phyloP scores from a whole-genome alignment of 2,888 invertebrate genomes.

The Hyalella azteca region DNA sequence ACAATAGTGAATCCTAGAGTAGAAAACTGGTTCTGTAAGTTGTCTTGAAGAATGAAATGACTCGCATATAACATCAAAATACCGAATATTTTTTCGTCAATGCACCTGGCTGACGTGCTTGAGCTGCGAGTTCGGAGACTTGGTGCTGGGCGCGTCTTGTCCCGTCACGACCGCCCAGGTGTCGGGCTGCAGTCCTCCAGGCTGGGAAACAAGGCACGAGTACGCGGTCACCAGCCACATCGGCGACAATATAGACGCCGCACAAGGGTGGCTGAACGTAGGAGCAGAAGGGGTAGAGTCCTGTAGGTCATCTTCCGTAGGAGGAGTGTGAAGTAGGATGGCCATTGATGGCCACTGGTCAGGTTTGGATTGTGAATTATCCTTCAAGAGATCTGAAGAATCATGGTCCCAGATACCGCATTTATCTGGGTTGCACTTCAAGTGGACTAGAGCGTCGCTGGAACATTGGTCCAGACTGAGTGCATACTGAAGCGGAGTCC shows the following conservation, averaged over 20 bases:
- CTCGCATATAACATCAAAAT: too few species aligned
- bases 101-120: conserved; percentile 26
- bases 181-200: background rate
- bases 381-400: too few species aligned
- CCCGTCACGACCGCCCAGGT: conserved; percentile 28
- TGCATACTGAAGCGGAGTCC: conserved; percentile 47
- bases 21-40: too few species aligned
- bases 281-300: background rate
- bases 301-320: background rate
- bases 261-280: conserved; percentile 62
- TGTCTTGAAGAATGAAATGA: too few species aligned
- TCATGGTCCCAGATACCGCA: conserved; percentile 1
- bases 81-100: too few species aligned
- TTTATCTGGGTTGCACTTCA: conserved; percentile 40
- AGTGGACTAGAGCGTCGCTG: conserved; percentile 47
- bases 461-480: conserved; percentile 45
- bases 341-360: conserved; percentile 69
- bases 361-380: background rate
- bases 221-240: conserved; percentile 67
- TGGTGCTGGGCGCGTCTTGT: conserved; percentile 6
- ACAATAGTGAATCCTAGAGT: too few species aligned
- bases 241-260: conserved; percentile 66
- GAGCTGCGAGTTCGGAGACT: background rate
- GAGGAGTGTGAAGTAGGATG: conserved; percentile 65
- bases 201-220: conserved; percentile 63